phyloP scores from a whole-genome alignment of 1,140 invertebrate species.

The Pachyrhynchus sulphureomaculatus region DNA sequence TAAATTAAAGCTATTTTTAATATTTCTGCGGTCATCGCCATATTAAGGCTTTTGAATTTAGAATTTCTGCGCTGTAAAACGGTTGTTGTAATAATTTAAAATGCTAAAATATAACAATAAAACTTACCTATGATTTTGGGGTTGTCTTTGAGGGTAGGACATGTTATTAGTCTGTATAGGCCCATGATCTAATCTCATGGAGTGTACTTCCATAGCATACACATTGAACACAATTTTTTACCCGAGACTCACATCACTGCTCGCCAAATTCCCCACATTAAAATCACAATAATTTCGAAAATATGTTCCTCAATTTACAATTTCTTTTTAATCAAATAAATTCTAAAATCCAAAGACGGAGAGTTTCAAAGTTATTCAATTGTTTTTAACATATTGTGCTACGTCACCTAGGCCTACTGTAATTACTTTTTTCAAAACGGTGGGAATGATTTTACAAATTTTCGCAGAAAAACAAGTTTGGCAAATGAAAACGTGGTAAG shows the following conservation, averaged over 20 bases:
- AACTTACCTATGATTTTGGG: slow-evolving; percentile 45
- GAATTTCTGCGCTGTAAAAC: too few species aligned
- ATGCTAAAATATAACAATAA: neutral
- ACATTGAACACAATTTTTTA: slow-evolving; percentile 42
- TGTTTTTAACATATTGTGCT: neutral
- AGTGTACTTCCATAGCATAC: slow-evolving; percentile 48
- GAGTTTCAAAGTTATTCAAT: neutral
- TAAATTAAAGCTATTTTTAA: too few species aligned
- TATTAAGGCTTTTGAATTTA: too few species aligned
- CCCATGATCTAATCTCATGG: slow-evolving; percentile 48
- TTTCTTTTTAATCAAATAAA: slow-evolving; percentile 6
- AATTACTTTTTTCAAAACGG: neutral
- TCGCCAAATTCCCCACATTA: slow-evolving; percentile 6
- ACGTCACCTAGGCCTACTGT: neutral
- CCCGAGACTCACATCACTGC: slow-evolving; percentile 33
- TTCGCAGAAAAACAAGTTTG: slow-evolving; percentile 10
- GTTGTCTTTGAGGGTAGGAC: slow-evolving; percentile 47
- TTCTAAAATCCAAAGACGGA: neutral
- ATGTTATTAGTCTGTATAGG: slow-evolving; percentile 47
- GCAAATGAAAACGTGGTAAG: slow-evolving; percentile 38
- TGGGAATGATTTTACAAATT: slow-evolving; percentile 5
- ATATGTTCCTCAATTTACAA: slow-evolving; percentile 13
- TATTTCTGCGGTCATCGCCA: too few species aligned
- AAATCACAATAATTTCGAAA: slow-evolving; percentile 22
- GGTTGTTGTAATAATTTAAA: too few species aligned